Percentiles rank a stretch among this genome's conserved stretches.
These are phyloP conservation scores for Anolis apletophallus DNA, from an alignment of 2,797 vertebrate species.

Conservation along the genomic window DNA sequence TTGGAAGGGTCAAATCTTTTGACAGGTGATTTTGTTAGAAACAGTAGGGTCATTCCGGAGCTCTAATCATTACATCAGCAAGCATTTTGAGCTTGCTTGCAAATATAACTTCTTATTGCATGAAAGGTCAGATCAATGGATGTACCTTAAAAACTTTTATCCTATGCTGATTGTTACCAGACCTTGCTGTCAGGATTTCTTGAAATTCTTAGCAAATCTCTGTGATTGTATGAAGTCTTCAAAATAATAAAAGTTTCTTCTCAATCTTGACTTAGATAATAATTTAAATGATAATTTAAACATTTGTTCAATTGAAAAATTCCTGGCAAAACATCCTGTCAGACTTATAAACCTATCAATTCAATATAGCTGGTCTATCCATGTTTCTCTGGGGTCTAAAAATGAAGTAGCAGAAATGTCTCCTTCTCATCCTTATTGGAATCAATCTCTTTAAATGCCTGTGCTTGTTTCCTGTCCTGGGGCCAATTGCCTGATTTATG, in stretches of 20 bases:
- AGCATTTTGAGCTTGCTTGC: slow-evolving; percentile 52
- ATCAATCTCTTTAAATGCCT: no score
- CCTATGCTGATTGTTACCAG: slow-evolving; percentile 32
- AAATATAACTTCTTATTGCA: slow-evolving; percentile 55
- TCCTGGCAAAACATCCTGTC: no score
- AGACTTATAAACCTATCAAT: no score
- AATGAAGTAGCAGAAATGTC: no score
- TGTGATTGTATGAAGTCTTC: neutral
- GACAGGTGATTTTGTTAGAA: slow-evolving; percentile 69
- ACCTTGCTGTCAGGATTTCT: neutral
- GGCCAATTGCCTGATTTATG: no score
- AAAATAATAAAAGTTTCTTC: neutral
- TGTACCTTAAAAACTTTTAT: slow-evolving; percentile 31
- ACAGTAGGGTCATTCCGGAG: slow-evolving; percentile 48
- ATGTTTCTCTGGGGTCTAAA: no score
- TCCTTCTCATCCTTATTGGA: no score
- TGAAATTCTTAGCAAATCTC: slow-evolving; percentile 10
- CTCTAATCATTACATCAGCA: slow-evolving; percentile 60
- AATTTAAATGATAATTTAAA: no score
- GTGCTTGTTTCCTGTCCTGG: no score
- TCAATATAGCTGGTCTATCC: no score
- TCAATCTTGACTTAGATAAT: neutral
- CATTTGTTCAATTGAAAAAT: no score
- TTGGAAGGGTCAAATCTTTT: slow-evolving; percentile 60
- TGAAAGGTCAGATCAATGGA: slow-evolving; percentile 6